These are phyloP conservation scores for Ciconia nigra DNA, from an alignment of 2,797 vertebrate genomes.

Conservation along the genomic window DNA sequence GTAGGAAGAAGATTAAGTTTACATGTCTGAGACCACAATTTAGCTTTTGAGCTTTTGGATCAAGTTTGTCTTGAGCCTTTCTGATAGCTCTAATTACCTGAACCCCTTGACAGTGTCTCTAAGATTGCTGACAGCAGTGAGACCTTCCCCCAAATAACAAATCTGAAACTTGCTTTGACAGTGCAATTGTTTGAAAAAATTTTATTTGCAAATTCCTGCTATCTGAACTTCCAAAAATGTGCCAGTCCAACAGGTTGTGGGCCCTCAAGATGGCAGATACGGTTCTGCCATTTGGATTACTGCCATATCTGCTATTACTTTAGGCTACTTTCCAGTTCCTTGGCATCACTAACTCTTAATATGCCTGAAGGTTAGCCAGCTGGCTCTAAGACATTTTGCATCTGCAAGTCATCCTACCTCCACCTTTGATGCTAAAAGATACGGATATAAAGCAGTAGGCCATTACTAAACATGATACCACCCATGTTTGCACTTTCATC, in stretches of 20 bases:
- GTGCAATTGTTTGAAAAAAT: background rate
- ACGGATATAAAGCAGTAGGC: background rate
- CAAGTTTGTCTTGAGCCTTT: background rate
- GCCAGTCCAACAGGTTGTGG: background rate
- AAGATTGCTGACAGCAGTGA: background rate
- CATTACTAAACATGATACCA: background rate
- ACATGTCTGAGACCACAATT: background rate
- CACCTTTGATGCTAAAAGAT: slow-evolving; percentile 29
- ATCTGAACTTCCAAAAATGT: background rate
- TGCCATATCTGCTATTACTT: slow-evolving; percentile 46
- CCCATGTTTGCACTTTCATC: background rate
- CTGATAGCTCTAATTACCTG: background rate
- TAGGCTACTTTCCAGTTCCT: background rate
- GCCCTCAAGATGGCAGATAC: background rate
- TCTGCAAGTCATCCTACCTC: slow-evolving; percentile 25
- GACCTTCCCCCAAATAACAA: background rate
- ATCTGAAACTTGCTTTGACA: background rate
- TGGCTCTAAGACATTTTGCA: slow-evolving; percentile 2
- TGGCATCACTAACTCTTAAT: background rate
- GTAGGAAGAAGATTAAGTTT: background rate
- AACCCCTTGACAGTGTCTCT: background rate
- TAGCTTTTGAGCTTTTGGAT: background rate
- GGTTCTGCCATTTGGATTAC: background rate
- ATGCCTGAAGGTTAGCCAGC: slow-evolving; percentile 43
- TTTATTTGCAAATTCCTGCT: background rate